phyloP scores from a whole-genome alignment of 2,797 vertebrate genomes.

The Tragopan temminckii region DNA sequence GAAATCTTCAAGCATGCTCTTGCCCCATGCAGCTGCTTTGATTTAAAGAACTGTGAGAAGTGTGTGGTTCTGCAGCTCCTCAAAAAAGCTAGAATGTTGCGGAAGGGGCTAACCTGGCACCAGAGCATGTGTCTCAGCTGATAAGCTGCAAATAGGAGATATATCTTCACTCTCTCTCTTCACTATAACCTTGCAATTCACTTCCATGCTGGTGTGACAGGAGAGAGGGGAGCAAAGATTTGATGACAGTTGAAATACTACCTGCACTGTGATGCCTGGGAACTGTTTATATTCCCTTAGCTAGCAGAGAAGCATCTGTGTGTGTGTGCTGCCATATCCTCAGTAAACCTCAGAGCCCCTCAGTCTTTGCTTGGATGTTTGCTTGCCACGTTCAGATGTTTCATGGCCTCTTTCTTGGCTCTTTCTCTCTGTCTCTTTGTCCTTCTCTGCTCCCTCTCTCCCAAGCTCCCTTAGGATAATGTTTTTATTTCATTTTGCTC shows the following conservation, averaged over 20 bases:
- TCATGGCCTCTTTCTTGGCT: not conserved
- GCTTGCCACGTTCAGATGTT: not conserved
- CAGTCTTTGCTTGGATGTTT: constrained; percentile 9
- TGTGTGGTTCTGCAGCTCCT: not conserved
- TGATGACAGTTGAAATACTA: not conserved
- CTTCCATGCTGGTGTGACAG: accelerated
- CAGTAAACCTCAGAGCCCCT: not conserved
- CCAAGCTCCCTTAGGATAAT: not conserved
- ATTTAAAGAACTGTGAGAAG: not conserved
- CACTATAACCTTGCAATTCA: not conserved
- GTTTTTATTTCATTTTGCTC: constrained; percentile 29
- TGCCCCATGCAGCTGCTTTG: not conserved
- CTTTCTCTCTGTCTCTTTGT: not conserved
- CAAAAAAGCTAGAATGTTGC: accelerated
- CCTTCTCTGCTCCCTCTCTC: not conserved
- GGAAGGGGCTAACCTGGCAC: not conserved
- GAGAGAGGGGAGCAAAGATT: not conserved
- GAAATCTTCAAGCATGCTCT: not conserved
- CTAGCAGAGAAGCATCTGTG: not conserved
- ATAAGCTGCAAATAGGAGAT: not conserved
- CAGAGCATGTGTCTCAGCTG: too few species aligned
- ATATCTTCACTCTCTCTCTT: not conserved
- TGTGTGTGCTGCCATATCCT: not conserved
- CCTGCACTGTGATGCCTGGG: not conserved
- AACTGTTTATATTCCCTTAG: not conserved